Evolutionary conservation across 2,888 invertebrate species (phyloP).

Genomic region (Hyalella azteca): DNA sequence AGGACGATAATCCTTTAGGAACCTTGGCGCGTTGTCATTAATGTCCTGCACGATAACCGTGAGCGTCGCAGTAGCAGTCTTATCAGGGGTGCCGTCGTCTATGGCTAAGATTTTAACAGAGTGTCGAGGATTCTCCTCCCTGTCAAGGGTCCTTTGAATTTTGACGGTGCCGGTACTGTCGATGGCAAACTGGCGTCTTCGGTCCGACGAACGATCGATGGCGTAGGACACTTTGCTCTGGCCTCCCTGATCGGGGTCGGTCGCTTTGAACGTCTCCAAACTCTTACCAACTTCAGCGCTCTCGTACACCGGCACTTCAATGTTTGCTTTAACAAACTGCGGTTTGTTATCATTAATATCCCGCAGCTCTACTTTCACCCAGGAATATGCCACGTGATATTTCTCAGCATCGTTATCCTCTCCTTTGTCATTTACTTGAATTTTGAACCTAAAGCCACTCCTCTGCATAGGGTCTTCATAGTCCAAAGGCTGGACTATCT

Average conservation of each 20-base stretch:
- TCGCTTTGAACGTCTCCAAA: slow-evolving; percentile 91
- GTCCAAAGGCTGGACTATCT: slow-evolving; percentile 93
- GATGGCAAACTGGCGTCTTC: slow-evolving; percentile 91
- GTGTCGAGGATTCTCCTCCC: slow-evolving; percentile 93
- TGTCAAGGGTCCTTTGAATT: slow-evolving; percentile 87
- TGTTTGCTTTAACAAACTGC: slow-evolving; percentile 89
- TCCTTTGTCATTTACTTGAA: slow-evolving; percentile 69
- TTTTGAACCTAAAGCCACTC: slow-evolving; percentile 92
- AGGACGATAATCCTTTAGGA: slow-evolving; percentile 73
- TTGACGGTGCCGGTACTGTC: slow-evolving; percentile 90
- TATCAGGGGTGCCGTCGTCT: slow-evolving; percentile 90
- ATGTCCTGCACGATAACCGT: slow-evolving; percentile 95
- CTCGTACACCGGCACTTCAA: slow-evolving; percentile 83
- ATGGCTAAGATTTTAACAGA: slow-evolving; percentile 95
- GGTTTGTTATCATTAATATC: slow-evolving; percentile 97
- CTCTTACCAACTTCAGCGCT: slow-evolving; percentile 89
- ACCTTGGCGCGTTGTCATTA: slow-evolving; percentile 92
- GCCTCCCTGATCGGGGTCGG: slow-evolving; percentile 84
- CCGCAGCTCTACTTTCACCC: slow-evolving; percentile 89
- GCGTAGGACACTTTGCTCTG: slow-evolving; percentile 72
- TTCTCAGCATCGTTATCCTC: slow-evolving; percentile 96
- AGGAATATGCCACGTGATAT: slow-evolving; percentile 94
- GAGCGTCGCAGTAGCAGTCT: slow-evolving; percentile 90
- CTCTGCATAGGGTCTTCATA: slow-evolving; percentile 94
- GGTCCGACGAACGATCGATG: slow-evolving; percentile 89